Evolutionary conservation across 2,888 invertebrate genomes (phyloP).

Genomic region (Drosophila mimica): DNA sequence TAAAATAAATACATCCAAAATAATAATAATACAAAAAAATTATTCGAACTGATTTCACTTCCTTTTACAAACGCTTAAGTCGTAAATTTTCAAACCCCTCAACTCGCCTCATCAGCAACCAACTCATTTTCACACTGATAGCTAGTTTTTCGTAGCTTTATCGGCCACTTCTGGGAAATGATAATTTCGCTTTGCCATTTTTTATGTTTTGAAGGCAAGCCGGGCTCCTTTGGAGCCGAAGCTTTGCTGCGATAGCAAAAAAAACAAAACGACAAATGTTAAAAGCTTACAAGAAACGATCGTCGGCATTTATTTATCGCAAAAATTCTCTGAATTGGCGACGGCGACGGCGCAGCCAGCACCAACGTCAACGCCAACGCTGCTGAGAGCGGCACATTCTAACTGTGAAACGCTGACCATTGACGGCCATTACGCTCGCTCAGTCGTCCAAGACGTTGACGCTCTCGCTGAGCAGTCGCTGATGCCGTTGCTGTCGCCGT

Average conservation of each 20-base stretch:
- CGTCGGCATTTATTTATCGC: conserved; percentile 37
- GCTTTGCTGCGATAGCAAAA: conserved; percentile 42
- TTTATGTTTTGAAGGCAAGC: conserved; percentile 32
- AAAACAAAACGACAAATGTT: conserved; percentile 6
- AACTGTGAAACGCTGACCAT: conserved; percentile 72
- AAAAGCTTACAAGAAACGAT: conserved; percentile 35
- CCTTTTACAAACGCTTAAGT: not conserved
- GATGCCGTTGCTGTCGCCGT: not conserved
- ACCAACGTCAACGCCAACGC: conserved; percentile 16
- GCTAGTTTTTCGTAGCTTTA: conserved; percentile 22
- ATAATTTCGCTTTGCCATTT: not conserved
- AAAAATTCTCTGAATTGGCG: conserved; percentile 24
- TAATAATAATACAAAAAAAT: not conserved
- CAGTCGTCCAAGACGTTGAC: conserved; percentile 37
- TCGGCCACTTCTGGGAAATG: conserved; percentile 42
- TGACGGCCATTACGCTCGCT: conserved; percentile 42
- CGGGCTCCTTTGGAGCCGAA: conserved; percentile 9
- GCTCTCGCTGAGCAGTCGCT: conserved; percentile 20
- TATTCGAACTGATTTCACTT: not conserved
- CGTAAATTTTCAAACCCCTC: not conserved
- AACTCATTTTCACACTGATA: not conserved
- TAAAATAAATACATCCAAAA: not conserved
- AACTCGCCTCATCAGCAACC: not conserved
- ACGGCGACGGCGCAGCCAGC: conserved; percentile 18
- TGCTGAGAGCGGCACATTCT: conserved; percentile 42